Base-by-base conservation (phyloP, 2,113 vertebrate species). In the Cinclus mexicanus region DNA sequence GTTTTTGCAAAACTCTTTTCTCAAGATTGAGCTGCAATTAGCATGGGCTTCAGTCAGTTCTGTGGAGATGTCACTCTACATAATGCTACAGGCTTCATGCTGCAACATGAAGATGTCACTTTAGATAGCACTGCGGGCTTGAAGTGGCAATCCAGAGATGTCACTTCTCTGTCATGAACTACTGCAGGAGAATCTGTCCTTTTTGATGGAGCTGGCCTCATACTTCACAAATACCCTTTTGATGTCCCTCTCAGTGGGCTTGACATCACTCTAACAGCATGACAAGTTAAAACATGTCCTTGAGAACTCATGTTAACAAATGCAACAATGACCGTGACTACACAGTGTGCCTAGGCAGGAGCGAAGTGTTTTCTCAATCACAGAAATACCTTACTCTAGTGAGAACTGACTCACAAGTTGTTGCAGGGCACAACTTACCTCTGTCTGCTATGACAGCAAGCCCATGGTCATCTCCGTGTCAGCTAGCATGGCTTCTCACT, bases 201-300 rank as follows among this genome's bases (percentile, higher is more conserved):
- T 89, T 93, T 91, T 92, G 92, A 96, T 89, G 84, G 83, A 93
- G 28, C 22, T 89, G 81, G 74, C 57, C 76, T 86, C 81, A 64
- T 89, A 50, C 46, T 84, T 90, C 61, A 24, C 2, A 11, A 90
- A 71, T 83, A 96, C 44, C 29, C 28, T 91, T 56, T 70, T 91
- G 75, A 68, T 86, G 75, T 83, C 84, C 56, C 81, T 93, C 92
- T 95, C 91, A 69, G 87, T 57, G 69, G 94, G 70, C 20, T 95
- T 92, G 74, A 90, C 93, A 90, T 89, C 90, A 61, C 65, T 71
- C 76, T 68, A 92, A 75, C 80, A 90, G 74, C 69, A 69, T 57
- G 86, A 94, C 94, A 95, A 93, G 83, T 68, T 95, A 93, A 92
- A 97, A 94, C 75, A 52, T 44, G 95, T 92, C 78, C 95, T 97